These are phyloP conservation scores for Conus betulinus DNA, from an alignment of 1,140 invertebrate genomes.

Conservation along the genomic window DNA sequence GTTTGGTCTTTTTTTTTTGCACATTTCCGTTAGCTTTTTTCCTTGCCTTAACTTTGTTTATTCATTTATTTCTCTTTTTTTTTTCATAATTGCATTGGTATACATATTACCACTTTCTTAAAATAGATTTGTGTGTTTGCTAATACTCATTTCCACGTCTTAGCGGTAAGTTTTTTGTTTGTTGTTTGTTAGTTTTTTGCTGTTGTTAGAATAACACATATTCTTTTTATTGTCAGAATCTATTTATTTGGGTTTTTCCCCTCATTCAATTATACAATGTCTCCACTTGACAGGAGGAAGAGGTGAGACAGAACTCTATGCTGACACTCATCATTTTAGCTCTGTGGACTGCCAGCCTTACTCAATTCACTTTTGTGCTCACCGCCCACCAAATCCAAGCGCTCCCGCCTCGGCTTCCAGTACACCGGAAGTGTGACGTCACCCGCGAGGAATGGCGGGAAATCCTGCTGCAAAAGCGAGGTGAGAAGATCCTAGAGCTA, in stretches of 20 bases:
- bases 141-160: too few relatives aligned
- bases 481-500: background rate
- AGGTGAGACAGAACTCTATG: constrained; percentile 50
- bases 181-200: too few relatives aligned
- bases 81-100: too few relatives aligned
- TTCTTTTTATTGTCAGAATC: too few relatives aligned
- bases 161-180: too few relatives aligned
- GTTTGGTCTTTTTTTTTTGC: too few relatives aligned
- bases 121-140: too few relatives aligned
- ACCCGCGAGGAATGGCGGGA: constrained; percentile 22
- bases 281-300: constrained; percentile 55
- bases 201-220: too few relatives aligned
- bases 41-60: too few relatives aligned
- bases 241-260: background rate
- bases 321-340: constrained; percentile 57
- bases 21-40: too few relatives aligned
- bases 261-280: background rate
- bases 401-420: constrained; percentile 30
- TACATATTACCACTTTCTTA: too few relatives aligned
- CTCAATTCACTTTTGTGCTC: constrained; percentile 91
- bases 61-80: too few relatives aligned
- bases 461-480: constrained; percentile 44
- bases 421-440: constrained; percentile 20
- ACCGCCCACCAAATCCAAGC: constrained; percentile 86
- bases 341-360: constrained; percentile 85